phyloP scores from a whole-genome alignment of 2,888 invertebrate species.

The Fragum fragum region DNA sequence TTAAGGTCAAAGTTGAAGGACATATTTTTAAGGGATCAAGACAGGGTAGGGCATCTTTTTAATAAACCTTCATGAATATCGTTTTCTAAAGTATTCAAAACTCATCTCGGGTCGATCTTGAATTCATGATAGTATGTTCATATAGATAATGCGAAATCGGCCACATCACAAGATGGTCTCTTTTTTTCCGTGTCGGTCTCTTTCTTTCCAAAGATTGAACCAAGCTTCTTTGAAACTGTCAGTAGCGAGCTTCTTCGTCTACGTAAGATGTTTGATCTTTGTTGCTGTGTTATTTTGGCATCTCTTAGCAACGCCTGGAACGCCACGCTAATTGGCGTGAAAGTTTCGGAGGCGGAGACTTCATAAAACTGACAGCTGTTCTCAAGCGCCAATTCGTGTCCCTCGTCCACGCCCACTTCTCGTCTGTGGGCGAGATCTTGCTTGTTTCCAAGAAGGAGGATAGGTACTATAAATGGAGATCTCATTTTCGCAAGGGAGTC shows the following conservation, averaged over 20 bases:
- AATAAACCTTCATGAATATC: too few species aligned
- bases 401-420: constrained; percentile 89
- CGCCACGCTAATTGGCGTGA: constrained; percentile 74
- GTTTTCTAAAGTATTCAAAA: too few species aligned
- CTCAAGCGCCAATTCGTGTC: constrained; percentile 76
- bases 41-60: too few species aligned
- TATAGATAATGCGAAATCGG: constrained; percentile 62
- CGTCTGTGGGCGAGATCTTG: constrained; percentile 89
- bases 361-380: constrained; percentile 79
- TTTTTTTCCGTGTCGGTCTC: constrained; percentile 68
- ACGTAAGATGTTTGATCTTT: constrained; percentile 68
- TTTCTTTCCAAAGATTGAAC: constrained; percentile 79
- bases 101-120: too few species aligned
- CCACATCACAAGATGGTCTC: constrained; percentile 66
- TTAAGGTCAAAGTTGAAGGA: too few species aligned
- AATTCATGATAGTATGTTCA: not conserved
- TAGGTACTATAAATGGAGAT: constrained; percentile 92
- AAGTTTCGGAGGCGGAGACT: constrained; percentile 81
- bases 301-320: constrained; percentile 78
- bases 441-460: constrained; percentile 93
- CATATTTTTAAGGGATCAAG: too few species aligned
- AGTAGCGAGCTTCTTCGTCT: constrained; percentile 74
- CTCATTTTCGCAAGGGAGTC: constrained; percentile 66
- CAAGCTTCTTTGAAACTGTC: constrained; percentile 77
- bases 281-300: constrained; percentile 75